Base-by-base conservation (phyloP, 2,888 invertebrate species). In the Melolontha melolontha region DNA sequence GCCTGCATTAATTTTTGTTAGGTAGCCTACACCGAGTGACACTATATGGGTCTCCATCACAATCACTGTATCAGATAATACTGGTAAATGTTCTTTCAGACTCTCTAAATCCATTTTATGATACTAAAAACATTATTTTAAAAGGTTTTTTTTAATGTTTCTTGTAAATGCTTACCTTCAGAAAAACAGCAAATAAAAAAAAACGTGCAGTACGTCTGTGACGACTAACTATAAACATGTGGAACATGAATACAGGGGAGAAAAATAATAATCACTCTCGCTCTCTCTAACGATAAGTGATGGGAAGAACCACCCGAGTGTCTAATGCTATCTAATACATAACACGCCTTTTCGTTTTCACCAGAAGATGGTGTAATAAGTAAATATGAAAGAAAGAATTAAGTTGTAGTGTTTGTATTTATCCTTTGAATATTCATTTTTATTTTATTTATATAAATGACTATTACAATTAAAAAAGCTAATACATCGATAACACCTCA, bases 1-100 rank as follows among this genome's bases (percentile, higher is more conserved):
- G 8, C 40, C 55, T 14, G 55, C 40, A 55, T 27, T 55, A 55
- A 39, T 27, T 55, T 55, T 55, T 40, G 41, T 39, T 8, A 55
- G 40, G 39, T 14, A 55, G 2, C 12, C 55, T 40, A 1, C 16
- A 55, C 55, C 55, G 55, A 55, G 55, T 6, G 10, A 1, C 5
- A 49, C 12, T 55, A 14, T 40, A 55, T 41, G 11, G 39, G 1
- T 55, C 39, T 55, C 55, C 40, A 14, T 55, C 55, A 12, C 39
- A 40, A 12, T 55, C 55, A 55, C 55, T 55, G 55, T 55, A 39
- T 55, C 40, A 55, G 55, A 55, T 55, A 55, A 55, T 55, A 55
- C 55, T 55, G 55, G 55, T 40, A 41, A 40, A 16, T 49, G 49
- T 16, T 49, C 49, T 49, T 49, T 49, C 14, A 55, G 55, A 12